These are phyloP conservation scores for Meiosimyza platycephala DNA, from an alignment of 2,888 invertebrate genomes.

Conservation along the genomic window DNA sequence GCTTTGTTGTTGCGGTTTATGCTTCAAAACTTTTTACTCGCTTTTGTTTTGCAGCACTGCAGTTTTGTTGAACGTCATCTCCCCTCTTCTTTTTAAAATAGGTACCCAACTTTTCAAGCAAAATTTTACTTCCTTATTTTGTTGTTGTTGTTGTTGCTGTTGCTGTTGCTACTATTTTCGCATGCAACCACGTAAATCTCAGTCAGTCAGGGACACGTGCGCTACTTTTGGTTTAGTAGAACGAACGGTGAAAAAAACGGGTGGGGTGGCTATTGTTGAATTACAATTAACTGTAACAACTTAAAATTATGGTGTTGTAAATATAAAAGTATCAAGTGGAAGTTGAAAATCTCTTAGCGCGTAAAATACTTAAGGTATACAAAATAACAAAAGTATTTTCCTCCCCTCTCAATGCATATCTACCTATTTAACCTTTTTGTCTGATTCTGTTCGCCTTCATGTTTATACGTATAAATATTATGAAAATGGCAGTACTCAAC, in stretches of 20 bases:
- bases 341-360: not conserved
- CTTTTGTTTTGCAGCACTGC: too few relatives aligned
- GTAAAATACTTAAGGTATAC: slow-evolving; percentile 17
- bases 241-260: too few relatives aligned
- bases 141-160: not conserved
- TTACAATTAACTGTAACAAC: too few relatives aligned
- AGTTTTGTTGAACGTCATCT: too few relatives aligned
- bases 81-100: too few relatives aligned
- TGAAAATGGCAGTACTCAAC: slow-evolving; percentile 16
- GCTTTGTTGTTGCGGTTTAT: slow-evolving; percentile 3
- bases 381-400: slow-evolving; percentile 1
- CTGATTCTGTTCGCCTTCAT: too few relatives aligned
- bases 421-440: not conserved
- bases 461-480: not conserved
- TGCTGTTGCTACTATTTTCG: not conserved
- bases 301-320: too few relatives aligned
- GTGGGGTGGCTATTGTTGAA: too few relatives aligned
- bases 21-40: not conserved
- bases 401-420: not conserved
- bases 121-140: too few relatives aligned
- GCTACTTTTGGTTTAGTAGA: too few relatives aligned
- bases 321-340: not conserved
- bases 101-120: too few relatives aligned
- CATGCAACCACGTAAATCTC: not conserved
- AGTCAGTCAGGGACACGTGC: too few relatives aligned